These are phyloP conservation scores for Drosophila melanica DNA, from an alignment of 1,140 invertebrate species.

Conservation along the genomic window DNA sequence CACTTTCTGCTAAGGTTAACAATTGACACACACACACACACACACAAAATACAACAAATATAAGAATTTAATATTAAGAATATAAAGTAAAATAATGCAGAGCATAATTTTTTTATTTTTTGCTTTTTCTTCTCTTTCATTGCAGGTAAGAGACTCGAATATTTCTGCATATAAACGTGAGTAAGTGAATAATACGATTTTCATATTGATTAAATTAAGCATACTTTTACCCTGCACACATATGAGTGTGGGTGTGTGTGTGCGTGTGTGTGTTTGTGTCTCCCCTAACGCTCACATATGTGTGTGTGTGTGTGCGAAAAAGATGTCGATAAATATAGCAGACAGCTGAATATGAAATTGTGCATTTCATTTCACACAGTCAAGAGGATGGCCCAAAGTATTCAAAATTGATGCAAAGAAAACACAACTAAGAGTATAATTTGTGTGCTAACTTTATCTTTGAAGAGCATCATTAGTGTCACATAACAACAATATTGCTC, in stretches of 20 bases:
- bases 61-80: background rate
- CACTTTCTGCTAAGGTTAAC: slow-evolving; percentile 1
- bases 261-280: background rate
- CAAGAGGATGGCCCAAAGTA: no score
- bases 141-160: slow-evolving; percentile 65
- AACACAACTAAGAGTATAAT: no score
- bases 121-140: slow-evolving; percentile 26
- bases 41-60: background rate
- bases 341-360: slow-evolving; percentile 23
- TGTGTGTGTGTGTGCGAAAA: slow-evolving; percentile 5
- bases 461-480: no score
- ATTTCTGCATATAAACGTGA: slow-evolving; percentile 67
- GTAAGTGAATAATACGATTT: slow-evolving; percentile 76
- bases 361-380: background rate
- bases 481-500: no score
- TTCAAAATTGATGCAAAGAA: no score
- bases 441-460: no score
- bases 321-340: slow-evolving; percentile 25
- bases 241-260: background rate
- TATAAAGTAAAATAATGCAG: slow-evolving; percentile 19
- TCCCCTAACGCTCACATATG: slow-evolving; percentile 3
- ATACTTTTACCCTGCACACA: slow-evolving; percentile 33
- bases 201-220: slow-evolving; percentile 72
- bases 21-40: background rate
- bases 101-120: slow-evolving; percentile 19